These are phyloP conservation scores for Phorcus lineatus DNA, from an alignment of 2,888 invertebrate species.

Conservation along the genomic window DNA sequence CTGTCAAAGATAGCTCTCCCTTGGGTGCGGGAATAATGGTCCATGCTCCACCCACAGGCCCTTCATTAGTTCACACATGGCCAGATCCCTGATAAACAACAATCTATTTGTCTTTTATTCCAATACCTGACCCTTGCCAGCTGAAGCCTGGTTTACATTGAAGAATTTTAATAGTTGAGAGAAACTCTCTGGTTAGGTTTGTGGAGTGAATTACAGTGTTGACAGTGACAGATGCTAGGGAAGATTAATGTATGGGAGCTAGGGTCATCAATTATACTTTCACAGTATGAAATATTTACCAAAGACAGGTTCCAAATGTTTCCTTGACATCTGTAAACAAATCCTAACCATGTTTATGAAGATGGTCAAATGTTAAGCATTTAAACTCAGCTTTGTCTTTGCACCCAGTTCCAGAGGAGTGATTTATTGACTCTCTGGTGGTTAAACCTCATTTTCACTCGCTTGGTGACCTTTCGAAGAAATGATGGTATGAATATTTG, in stretches of 20 bases:
- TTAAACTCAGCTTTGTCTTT: background rate
- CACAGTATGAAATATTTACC: background rate
- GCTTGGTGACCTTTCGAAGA: no score
- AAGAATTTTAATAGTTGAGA: no score
- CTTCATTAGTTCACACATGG: background rate
- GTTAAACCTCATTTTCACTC: background rate
- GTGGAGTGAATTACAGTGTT: background rate
- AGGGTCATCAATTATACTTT: background rate
- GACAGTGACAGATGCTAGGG: background rate
- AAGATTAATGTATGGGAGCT: background rate
- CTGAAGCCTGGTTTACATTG: no score
- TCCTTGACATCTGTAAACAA: conserved; percentile 3
- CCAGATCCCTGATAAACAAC: background rate
- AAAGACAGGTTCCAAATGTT: background rate
- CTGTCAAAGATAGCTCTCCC: background rate
- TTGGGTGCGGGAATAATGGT: background rate
- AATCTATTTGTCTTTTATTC: background rate
- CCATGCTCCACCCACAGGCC: background rate
- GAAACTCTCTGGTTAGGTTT: background rate
- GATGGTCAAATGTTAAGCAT: background rate
- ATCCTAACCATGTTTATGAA: background rate
- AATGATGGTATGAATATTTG: background rate
- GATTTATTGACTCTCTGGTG: background rate
- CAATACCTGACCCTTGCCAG: no score
- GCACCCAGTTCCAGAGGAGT: no score